Evolutionary conservation across 2,113 vertebrate species (phyloP).

Genomic region (Pseudois nayaur): DNA sequence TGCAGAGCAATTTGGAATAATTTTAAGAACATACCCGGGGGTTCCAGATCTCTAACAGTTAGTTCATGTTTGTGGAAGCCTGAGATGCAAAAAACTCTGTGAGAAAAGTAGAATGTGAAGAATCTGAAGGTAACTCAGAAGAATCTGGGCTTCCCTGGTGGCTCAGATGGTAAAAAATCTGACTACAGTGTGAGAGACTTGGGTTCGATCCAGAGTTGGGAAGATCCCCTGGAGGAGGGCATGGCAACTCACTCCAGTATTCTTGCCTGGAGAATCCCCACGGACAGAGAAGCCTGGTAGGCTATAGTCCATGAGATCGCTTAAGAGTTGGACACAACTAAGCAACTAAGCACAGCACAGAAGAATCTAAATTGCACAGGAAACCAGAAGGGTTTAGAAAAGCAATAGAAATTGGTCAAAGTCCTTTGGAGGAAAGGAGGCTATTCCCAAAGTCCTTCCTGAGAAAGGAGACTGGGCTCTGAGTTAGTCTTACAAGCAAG

Average conservation of each 20-base stretch:
- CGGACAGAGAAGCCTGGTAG: neutral
- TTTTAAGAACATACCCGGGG: neutral
- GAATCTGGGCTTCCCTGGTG: neutral
- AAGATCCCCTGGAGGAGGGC: neutral
- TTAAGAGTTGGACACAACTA: neutral
- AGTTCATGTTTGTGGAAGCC: neutral
- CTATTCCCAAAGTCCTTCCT: neutral
- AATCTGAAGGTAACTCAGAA: neutral
- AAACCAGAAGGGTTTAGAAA: neutral
- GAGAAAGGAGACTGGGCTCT: neutral
- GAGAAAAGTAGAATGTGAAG: neutral
- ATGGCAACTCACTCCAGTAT: neutral
- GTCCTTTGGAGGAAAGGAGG: neutral
- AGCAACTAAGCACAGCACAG: neutral
- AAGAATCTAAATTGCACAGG: neutral
- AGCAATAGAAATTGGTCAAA: neutral
- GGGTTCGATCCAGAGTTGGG: neutral
- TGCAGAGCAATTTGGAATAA: neutral
- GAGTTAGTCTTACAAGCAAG: neutral
- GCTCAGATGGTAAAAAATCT: neutral
- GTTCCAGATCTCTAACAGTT: neutral
- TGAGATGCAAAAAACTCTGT: neutral
- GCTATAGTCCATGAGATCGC: neutral
- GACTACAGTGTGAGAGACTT: neutral
- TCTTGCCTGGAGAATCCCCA: neutral